Conservation (phyloP, 2,888 invertebrate species). For the Scaptomyza caliginosa region DNA sequence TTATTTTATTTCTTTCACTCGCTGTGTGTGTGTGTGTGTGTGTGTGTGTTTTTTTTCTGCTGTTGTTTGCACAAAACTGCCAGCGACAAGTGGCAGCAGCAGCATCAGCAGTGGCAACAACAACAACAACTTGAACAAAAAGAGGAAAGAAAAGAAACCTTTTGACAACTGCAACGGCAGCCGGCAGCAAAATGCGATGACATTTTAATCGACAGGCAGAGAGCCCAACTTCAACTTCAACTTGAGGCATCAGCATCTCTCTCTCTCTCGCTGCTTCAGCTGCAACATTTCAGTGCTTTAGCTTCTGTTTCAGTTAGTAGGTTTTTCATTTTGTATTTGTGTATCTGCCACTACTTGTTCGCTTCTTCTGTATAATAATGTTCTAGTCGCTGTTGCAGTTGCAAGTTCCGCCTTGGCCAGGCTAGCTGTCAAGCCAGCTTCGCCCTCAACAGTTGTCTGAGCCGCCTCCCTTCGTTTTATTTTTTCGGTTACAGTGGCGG, state of each 20-base stretch:
- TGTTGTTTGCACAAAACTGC: slow-evolving; percentile 22
- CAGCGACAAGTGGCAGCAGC: slow-evolving; percentile 46
- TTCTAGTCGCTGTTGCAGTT: slow-evolving; percentile 35
- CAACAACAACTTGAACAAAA: background rate
- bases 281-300: background rate
- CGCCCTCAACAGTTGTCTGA: slow-evolving; percentile 54
- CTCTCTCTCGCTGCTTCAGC: slow-evolving; percentile 9
- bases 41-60: background rate
- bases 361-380: slow-evolving; percentile 41
- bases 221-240: slow-evolving; percentile 1
- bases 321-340: background rate
- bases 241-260: slow-evolving; percentile 1
- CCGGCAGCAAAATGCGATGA: slow-evolving; percentile 76
- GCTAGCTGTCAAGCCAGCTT: slow-evolving; percentile 13
- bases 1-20: slow-evolving; percentile 5
- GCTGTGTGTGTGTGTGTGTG: background rate
- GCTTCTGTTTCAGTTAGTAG: slow-evolving; percentile 16
- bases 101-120: background rate
- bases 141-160: slow-evolving; percentile 29
- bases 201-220: slow-evolving; percentile 75
- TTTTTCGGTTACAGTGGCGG: slow-evolving; percentile 22
- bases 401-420: background rate
- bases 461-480: slow-evolving; percentile 2
- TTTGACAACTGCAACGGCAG: slow-evolving; percentile 58
- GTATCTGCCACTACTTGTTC: background rate